Evolutionary conservation across 2,797 vertebrate species (phyloP).

Genomic region (Iguana delicatissima): DNA sequence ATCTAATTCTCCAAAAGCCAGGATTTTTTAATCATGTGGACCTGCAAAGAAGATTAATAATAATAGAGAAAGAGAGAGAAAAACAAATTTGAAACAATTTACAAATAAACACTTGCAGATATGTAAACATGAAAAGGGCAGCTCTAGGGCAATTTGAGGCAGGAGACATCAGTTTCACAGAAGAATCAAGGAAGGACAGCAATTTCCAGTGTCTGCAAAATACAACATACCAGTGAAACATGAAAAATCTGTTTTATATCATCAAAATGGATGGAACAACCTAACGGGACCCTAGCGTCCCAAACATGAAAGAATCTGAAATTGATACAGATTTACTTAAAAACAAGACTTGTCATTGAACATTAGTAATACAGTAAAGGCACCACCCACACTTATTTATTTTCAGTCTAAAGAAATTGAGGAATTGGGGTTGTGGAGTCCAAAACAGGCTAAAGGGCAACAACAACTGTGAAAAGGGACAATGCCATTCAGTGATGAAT

Average conservation of each 20-base stretch:
- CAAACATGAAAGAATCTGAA: conserved; percentile 71
- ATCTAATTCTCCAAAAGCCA: neutral
- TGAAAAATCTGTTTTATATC: conserved; percentile 30
- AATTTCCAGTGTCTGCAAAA: conserved; percentile 64
- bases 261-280: conserved; percentile 58
- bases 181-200: conserved; percentile 42
- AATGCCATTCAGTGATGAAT: conserved; percentile 39
- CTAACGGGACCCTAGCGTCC: conserved; percentile 47
- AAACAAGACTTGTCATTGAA: conserved; percentile 82
- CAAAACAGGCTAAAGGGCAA: conserved; percentile 73
- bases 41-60: conserved; percentile 49
- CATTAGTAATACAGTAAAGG: conserved; percentile 84
- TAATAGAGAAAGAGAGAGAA: conserved; percentile 50
- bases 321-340: conserved; percentile 77
- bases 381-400: conserved; percentile 83
- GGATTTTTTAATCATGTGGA: conserved; percentile 36
- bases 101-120: conserved; percentile 62
- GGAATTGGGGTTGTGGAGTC: conserved; percentile 60
- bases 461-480: conserved; percentile 62
- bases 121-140: conserved; percentile 69
- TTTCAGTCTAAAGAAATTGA: conserved; percentile 82
- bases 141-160: conserved; percentile 17
- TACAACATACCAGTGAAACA: conserved; percentile 64
- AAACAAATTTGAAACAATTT: conserved; percentile 57
- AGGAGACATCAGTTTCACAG: conserved; percentile 36